These are phyloP conservation scores for Nebria salina DNA, from an alignment of 2,888 invertebrate species.

Conservation along the genomic window DNA sequence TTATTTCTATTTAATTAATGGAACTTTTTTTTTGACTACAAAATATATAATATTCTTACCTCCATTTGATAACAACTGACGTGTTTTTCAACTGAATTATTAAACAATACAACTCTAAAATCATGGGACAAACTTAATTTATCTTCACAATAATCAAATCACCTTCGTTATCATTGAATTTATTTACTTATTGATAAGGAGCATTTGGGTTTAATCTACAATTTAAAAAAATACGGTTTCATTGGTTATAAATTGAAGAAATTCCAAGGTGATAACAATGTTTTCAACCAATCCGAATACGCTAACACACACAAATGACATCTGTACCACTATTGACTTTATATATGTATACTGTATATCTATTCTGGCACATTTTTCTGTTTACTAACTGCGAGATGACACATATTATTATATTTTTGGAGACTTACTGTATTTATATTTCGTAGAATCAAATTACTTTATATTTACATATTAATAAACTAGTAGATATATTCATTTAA, in stretches of 20 bases:
- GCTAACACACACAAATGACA: neutral
- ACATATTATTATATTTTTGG: slow-evolving; percentile 7
- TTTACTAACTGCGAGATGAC: neutral
- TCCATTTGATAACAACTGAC: neutral
- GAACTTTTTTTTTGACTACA: no score
- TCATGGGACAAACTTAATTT: slow-evolving; percentile 22
- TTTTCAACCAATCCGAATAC: slow-evolving; percentile 26
- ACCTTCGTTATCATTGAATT: slow-evolving; percentile 36
- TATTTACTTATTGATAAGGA: neutral
- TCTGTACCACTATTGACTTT: neutral
- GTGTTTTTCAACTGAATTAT: neutral
- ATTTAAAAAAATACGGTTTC: slow-evolving; percentile 32
- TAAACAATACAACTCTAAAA: slow-evolving; percentile 15
- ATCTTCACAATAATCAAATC: slow-evolving; percentile 37
- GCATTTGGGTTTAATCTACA: slow-evolving; percentile 7
- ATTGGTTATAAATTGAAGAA: slow-evolving; percentile 36
- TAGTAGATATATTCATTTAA: neutral
- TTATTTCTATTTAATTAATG: neutral
- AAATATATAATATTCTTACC: slow-evolving; percentile 10
- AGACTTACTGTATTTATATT: slow-evolving; percentile 6
- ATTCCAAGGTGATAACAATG: slow-evolving; percentile 27
- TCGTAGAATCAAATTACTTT: neutral
- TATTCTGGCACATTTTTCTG: slow-evolving; percentile 5
- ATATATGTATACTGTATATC: neutral
- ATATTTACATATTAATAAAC: neutral